Conservation (phyloP, 1,140 invertebrate species). For the Pogonomyrmex barbatus region DNA sequence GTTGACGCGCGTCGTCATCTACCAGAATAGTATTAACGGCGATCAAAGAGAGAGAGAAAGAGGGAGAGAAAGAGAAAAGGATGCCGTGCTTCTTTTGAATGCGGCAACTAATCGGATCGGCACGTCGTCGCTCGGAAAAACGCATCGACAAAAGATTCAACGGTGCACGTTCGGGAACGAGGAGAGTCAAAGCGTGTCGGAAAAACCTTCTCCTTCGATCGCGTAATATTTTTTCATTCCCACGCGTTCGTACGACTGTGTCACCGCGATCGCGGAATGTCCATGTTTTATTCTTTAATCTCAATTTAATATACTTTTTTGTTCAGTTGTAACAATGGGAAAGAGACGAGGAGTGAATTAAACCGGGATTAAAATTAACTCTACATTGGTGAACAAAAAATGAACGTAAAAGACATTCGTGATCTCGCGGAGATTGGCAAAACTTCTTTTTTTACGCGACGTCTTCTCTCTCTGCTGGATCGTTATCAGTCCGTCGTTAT, state of each 20-base stretch:
- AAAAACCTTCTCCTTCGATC: conserved; percentile 7
- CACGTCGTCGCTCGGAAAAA: conserved; percentile 1
- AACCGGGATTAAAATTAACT: too few species aligned
- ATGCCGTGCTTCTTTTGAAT: conserved; percentile 15
- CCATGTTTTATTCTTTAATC: too few species aligned
- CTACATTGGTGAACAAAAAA: too few species aligned
- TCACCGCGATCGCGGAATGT: neutral
- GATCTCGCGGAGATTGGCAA: neutral
- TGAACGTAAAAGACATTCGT: too few species aligned
- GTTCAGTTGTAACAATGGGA: too few species aligned
- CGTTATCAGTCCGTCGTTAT: neutral
- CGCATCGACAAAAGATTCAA: conserved; percentile 25
- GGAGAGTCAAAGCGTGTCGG: conserved; percentile 24
- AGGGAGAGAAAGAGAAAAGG: neutral
- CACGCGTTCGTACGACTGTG: neutral
- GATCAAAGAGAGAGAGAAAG: conserved; percentile 42
- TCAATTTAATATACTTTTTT: too few species aligned
- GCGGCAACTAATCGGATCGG: conserved; percentile 59
- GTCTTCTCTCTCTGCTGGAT: neutral
- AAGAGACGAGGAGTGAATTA: too few species aligned
- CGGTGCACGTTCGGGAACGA: conserved; percentile 4
- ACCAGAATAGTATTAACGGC: conserved; percentile 70
- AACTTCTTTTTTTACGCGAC: neutral
- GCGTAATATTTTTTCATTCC: conserved; percentile 32
- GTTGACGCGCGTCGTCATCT: conserved; percentile 60